A percentile compares a stretch with the other conserved stretches of the same genome.
Evolutionary conservation across 2,797 vertebrate genomes (phyloP).

Genomic region (Artibeus jamaicensis): DNA sequence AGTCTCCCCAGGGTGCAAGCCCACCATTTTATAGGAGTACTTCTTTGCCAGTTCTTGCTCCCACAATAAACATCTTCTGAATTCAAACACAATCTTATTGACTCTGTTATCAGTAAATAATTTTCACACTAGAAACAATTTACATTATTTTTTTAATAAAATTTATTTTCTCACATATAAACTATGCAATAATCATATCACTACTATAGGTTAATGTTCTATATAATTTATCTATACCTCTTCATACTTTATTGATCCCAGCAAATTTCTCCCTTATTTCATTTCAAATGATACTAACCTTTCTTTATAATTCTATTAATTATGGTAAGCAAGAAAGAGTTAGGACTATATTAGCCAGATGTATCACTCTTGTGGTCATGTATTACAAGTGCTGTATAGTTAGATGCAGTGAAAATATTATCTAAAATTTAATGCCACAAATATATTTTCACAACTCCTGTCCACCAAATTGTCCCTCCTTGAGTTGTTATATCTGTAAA

Average conservation of each 20-base stretch:
- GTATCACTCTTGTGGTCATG: not conserved
- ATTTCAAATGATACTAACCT: not conserved
- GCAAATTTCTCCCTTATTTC: not conserved
- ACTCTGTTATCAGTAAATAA: constrained; percentile 58
- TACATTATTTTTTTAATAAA: constrained; percentile 47
- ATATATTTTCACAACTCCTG: not conserved
- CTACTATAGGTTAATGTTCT: not conserved
- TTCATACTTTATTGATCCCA: not conserved
- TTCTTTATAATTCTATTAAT: not conserved
- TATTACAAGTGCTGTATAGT: not conserved
- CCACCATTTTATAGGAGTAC: constrained; percentile 69
- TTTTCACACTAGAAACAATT: constrained; percentile 67
- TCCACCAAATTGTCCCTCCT: not conserved
- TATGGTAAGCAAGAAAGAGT: not conserved
- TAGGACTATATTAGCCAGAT: not conserved
- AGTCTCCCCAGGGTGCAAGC: not conserved
- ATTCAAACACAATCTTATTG: constrained; percentile 58
- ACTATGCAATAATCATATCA: not conserved
- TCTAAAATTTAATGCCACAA: not conserved
- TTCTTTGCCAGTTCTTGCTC: constrained; percentile 77
- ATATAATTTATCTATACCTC: not conserved
- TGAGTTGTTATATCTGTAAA: not conserved
- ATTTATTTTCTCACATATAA: not conserved
- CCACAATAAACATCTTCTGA: constrained; percentile 73
- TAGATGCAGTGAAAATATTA: not conserved